A percentile compares a stretch with the other conserved stretches of the same genome.
Evolutionary conservation across 2,113 vertebrate species (phyloP).

Genomic region (Indicator maculatus): DNA sequence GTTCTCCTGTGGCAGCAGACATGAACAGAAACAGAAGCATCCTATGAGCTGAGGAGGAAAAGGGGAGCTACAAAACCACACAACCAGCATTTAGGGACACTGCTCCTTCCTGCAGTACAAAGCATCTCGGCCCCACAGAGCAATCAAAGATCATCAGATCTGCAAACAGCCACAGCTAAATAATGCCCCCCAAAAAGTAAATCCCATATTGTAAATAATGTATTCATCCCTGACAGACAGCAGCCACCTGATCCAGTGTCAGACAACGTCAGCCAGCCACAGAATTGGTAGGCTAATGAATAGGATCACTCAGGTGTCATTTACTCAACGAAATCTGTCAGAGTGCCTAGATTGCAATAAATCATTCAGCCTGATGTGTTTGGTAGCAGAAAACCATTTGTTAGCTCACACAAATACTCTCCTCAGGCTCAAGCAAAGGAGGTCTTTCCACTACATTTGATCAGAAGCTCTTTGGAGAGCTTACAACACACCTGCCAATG

Average conservation of each 20-base stretch:
- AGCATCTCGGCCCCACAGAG: background rate
- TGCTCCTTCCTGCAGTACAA: background rate
- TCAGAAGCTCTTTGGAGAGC: background rate
- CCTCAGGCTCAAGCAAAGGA: background rate
- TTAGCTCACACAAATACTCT: background rate
- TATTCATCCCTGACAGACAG: slow-evolving; percentile 15
- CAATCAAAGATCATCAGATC: background rate
- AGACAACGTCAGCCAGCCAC: slow-evolving; percentile 7
- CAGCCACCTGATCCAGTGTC: background rate
- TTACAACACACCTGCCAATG: background rate
- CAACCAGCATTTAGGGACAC: background rate
- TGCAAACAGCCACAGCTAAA: background rate
- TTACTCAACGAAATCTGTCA: slow-evolving; percentile 33
- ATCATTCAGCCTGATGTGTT: slow-evolving; percentile 38
- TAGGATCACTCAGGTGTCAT: slow-evolving; percentile 26
- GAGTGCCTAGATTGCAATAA: slow-evolving; percentile 61
- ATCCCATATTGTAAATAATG: background rate
- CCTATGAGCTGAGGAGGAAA: background rate
- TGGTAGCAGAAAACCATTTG: background rate
- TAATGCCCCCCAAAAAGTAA: background rate
- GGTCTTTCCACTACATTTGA: background rate
- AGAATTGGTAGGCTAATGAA: slow-evolving; percentile 47
- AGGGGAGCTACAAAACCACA: background rate
- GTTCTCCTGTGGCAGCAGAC: background rate
- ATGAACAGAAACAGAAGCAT: background rate